Evolutionary conservation across 2,888 invertebrate genomes (phyloP), one percentile per base, ranked within the genome.

Genomic region (Oasisia sp.): DNA sequence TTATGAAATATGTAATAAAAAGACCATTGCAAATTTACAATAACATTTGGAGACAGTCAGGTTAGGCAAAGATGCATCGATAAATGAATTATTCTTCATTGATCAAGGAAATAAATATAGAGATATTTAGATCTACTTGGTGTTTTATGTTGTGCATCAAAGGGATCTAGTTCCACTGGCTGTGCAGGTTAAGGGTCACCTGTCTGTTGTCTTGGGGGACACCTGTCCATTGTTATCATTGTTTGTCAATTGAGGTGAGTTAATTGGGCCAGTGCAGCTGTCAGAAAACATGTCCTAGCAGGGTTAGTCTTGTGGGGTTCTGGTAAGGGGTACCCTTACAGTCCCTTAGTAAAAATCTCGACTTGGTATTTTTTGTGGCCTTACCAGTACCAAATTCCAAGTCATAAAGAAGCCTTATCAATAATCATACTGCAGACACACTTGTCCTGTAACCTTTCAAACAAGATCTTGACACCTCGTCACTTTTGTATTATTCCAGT

Each of bases 251-350:
- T 74, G 27, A 74, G 27, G 74, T 74, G 74, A 19, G 27, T 74
- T 74, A 74, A 27, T 74, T 74, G 74, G 74, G 19, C 74, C 74
- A 74, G 74, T 74, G 74, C 74, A 74, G 74, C 74, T 74, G 74
- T n/a, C n/a, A 74, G 74, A 56, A 19, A 56, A 56, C 27, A 7
- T 74, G 27, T 19, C n/a, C 74, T 74, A 74, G 7, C 74, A 74
- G 27, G n/a, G 27, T 38, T 38, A 38, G 38, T 38, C 74, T 74
- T 27, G 74, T 27, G 74, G 27, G 19, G 7, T 74, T 2, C 38
- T 38, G 4, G n/a, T n/a, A n/a, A n/a, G n/a, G n/a, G n/a, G n/a
- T n/a, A n/a, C n/a, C n/a, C n/a, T n/a, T n/a, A n/a, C n/a, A n/a
- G n/a, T n/a, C 38, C 38, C 38, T 4, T 38, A 38, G 4, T 38